Percentiles rank a stretch among this genome's conserved stretches.
Conservation (phyloP, 1,140 invertebrate genomes). For the Platyura marginata region DNA sequence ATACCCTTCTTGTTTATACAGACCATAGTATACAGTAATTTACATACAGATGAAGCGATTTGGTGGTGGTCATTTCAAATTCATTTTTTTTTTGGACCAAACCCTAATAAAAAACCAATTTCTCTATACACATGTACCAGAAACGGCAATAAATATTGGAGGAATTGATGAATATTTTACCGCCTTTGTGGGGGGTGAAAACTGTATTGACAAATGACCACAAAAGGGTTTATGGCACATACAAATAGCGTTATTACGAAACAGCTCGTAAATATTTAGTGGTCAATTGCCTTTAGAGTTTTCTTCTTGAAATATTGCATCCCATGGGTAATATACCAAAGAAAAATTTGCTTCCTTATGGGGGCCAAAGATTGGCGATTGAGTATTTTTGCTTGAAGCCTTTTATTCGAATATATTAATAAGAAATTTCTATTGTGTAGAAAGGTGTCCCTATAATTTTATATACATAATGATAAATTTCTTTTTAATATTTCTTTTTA, state of each 20-base stretch:
- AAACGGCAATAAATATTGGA: not conserved
- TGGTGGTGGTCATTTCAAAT: not conserved
- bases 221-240: slow-evolving; percentile 2
- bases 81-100: not conserved
- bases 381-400: too few relatives aligned
- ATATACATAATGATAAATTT: too few relatives aligned
- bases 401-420: too few relatives aligned
- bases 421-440: too few relatives aligned
- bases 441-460: too few relatives aligned
- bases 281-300: slow-evolving; percentile 1
- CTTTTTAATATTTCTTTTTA: too few relatives aligned
- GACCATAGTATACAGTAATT: too few relatives aligned
- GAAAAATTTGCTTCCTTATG: not conserved
- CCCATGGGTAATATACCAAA: not conserved
- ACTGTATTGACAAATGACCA: slow-evolving; percentile 2
- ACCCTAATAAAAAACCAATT: not conserved
- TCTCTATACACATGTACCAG: not conserved
- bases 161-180: not conserved
- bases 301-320: not conserved
- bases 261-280: slow-evolving; percentile 3
- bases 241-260: slow-evolving; percentile 2
- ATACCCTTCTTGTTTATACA: too few relatives aligned
- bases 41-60: too few relatives aligned
- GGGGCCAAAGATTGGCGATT: too few relatives aligned
- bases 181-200: not conserved